Conservation (phyloP, 2,113 vertebrate species). For the Atrichornis clamosus region DNA sequence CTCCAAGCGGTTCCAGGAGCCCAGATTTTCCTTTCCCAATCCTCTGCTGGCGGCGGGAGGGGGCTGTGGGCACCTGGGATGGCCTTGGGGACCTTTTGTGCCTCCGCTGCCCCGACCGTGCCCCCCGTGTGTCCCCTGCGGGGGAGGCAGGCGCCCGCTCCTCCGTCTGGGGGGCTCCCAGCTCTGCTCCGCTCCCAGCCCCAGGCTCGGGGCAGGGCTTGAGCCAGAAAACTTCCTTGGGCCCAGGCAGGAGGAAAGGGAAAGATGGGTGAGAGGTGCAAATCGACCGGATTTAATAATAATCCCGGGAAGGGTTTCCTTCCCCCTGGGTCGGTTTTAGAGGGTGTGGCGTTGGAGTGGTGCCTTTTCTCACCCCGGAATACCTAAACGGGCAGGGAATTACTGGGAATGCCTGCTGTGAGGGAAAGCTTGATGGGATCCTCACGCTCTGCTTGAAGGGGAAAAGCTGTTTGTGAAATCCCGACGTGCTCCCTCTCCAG, state of each 20-base stretch:
- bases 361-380: not conserved
- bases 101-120: too few species aligned
- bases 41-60: too few species aligned
- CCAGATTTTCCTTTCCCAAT: not conserved
- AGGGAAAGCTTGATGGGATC: not conserved
- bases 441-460: not conserved
- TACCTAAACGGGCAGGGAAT: not conserved
- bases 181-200: not conserved
- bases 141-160: too few species aligned
- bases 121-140: too few species aligned
- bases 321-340: accelerated
- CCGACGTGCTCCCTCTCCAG: not conserved
- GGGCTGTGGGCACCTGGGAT: too few species aligned
- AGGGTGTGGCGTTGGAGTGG: accelerated
- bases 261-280: not conserved
- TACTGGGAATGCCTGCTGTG: not conserved
- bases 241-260: not conserved
- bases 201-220: not conserved
- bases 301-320: too few species aligned
- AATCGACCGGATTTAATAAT: too few species aligned
- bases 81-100: too few species aligned
- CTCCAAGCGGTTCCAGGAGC: not conserved
- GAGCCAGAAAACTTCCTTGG: slow-evolving; percentile 20
- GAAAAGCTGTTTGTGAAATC: not conserved
- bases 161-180: too few species aligned